These are phyloP conservation scores for Lasiurus cinereus DNA, from an alignment of 2,113 vertebrate species.

Conservation along the genomic window DNA sequence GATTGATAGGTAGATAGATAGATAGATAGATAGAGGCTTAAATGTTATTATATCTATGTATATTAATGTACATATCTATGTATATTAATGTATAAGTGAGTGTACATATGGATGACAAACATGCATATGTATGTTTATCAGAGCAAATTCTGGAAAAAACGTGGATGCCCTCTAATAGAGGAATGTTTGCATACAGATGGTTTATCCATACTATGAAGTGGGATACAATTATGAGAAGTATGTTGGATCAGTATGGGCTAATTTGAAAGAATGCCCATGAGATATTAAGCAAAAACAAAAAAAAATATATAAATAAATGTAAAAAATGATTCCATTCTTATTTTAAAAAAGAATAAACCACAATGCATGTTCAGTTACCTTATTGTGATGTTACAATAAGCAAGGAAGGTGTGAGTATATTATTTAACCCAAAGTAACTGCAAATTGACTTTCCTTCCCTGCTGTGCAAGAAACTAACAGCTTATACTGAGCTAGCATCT, in stretches of 20 bases:
- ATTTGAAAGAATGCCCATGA: background rate
- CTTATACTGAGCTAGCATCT: background rate
- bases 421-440: constrained; percentile 27
- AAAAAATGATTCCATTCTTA: background rate
- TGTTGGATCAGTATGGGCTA: background rate
- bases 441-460: constrained; percentile 39
- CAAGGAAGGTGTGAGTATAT: constrained; percentile 7
- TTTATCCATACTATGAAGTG: background rate
- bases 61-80: background rate
- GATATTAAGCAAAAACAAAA: constrained; percentile 6
- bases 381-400: background rate
- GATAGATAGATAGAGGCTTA: background rate
- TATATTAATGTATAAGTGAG: background rate
- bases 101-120: background rate
- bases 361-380: background rate
- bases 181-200: background rate
- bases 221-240: constrained; percentile 24
- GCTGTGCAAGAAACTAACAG: background rate
- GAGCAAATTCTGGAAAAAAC: background rate
- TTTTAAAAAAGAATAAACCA: constrained; percentile 2
- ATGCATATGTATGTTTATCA: background rate
- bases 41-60: background rate
- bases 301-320: background rate
- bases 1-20: background rate
- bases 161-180: background rate